Evolutionary conservation across 2,113 vertebrate genomes (phyloP).

Genomic region (Emydocephalus ijimae): DNA sequence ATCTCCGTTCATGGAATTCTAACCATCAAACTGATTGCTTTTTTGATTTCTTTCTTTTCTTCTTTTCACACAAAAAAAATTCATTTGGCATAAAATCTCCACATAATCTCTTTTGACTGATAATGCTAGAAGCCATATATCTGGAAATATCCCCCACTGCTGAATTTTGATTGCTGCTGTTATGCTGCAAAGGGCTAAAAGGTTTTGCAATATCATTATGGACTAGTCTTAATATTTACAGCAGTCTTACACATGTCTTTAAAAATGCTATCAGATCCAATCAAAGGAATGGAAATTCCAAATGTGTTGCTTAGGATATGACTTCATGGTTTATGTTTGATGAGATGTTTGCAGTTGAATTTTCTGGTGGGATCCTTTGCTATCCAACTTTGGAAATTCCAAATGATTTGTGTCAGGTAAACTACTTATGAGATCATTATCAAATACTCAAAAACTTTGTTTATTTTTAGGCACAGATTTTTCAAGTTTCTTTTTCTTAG

Average conservation of each 20-base stretch:
- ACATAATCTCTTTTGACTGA: neutral
- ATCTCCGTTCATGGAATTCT: neutral
- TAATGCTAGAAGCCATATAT: neutral
- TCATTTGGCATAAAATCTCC: neutral
- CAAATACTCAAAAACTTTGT: slow-evolving; percentile 44
- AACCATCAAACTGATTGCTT: neutral
- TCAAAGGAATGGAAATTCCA: slow-evolving; percentile 54
- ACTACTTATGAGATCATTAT: slow-evolving; percentile 36
- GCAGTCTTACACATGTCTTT: slow-evolving; percentile 56
- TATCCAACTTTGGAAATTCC: slow-evolving; percentile 71
- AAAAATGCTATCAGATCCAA: slow-evolving; percentile 43
- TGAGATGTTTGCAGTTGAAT: slow-evolving; percentile 45
- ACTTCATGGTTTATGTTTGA: slow-evolving; percentile 57
- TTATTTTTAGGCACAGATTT: slow-evolving; percentile 61
- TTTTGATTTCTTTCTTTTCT: neutral
- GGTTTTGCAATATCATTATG: slow-evolving; percentile 43
- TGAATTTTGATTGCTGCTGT: neutral
- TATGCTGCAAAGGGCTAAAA: slow-evolving; percentile 14
- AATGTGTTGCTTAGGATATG: slow-evolving; percentile 11
- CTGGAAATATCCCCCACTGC: neutral
- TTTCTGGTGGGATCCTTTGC: slow-evolving; percentile 72
- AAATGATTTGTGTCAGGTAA: slow-evolving; percentile 82
- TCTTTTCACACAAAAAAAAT: neutral
- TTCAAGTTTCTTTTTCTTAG: slow-evolving; percentile 58
- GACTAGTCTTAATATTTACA: slow-evolving; percentile 33